Evolutionary conservation across 2,797 vertebrate species (phyloP).

Genomic region (Erithacus rubecula): DNA sequence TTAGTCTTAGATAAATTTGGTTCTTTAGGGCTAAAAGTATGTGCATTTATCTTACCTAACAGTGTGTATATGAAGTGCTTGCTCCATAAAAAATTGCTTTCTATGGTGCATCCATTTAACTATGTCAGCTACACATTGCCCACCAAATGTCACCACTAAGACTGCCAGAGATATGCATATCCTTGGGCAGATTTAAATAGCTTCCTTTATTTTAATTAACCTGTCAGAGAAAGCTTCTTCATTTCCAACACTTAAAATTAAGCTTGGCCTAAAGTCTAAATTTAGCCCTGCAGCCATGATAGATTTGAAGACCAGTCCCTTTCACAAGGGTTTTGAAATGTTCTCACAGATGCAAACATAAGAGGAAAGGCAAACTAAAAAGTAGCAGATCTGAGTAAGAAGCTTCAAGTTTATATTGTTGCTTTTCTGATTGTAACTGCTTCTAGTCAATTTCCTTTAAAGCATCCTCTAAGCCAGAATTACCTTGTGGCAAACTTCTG

Average conservation of each 20-base stretch:
- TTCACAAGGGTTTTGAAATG: constrained; percentile 12
- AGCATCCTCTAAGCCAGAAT: not conserved
- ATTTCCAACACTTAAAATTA: constrained; percentile 53
- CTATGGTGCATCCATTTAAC: not conserved
- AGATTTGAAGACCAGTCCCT: not conserved
- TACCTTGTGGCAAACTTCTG: not conserved
- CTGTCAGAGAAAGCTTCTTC: constrained; percentile 19
- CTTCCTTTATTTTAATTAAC: constrained; percentile 56
- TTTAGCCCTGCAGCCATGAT: not conserved
- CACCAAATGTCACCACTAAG: not conserved
- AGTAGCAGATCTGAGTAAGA: not conserved
- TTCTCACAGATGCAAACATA: not conserved
- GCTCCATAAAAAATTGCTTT: not conserved
- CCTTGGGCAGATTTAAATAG: constrained; percentile 42
- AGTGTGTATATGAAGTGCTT: not conserved
- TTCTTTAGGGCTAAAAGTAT: not conserved
- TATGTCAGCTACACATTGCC: not conserved
- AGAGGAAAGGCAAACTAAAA: not conserved
- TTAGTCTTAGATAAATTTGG: not conserved
- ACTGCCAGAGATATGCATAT: not conserved
- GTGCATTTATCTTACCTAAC: not conserved
- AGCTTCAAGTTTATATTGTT: not conserved
- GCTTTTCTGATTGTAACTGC: not conserved
- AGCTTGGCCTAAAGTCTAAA: constrained; percentile 13
- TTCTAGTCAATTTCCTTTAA: not conserved